These are phyloP conservation scores for Coreoperca whiteheadi DNA, from an alignment of 2,113 vertebrate species.

Conservation along the genomic window DNA sequence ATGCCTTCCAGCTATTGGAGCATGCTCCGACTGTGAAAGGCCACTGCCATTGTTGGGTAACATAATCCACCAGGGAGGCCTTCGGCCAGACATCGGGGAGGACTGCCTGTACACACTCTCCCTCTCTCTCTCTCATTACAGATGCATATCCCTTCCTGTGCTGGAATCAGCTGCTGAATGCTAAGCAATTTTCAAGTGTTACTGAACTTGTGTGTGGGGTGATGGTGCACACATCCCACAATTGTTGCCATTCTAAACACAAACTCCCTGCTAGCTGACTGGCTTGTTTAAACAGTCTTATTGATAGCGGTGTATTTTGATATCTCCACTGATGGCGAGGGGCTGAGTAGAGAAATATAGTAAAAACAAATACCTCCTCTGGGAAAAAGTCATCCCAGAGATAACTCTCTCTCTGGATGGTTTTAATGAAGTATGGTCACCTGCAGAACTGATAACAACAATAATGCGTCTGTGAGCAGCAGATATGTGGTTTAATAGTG, in stretches of 20 bases:
- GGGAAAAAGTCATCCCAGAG: constrained; percentile 23
- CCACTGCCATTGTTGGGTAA: constrained; percentile 76
- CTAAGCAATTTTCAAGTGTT: constrained; percentile 58
- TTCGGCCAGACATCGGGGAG: constrained; percentile 65
- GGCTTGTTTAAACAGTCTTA: constrained; percentile 33
- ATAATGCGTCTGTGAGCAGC: constrained; percentile 33
- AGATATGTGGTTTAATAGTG: constrained; percentile 56
- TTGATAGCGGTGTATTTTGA: constrained; percentile 26
- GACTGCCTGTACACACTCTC: constrained; percentile 51
- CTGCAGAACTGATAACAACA: constrained; percentile 31
- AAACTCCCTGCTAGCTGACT: constrained; percentile 19
- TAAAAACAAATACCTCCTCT: constrained; percentile 35
- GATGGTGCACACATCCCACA: constrained; percentile 22
- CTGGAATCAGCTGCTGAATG: constrained; percentile 64
- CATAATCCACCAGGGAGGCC: constrained; percentile 79
- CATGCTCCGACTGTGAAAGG: constrained; percentile 77
- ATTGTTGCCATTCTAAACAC: constrained; percentile 50
- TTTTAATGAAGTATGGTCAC: constrained; percentile 60
- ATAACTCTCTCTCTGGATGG: constrained; percentile 37
- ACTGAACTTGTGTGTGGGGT: constrained; percentile 28
- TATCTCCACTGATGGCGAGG: constrained; percentile 1
- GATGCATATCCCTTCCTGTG: constrained; percentile 61
- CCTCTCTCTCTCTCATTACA: constrained; percentile 26
- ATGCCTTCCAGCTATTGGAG: constrained; percentile 70
- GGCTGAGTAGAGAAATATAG: constrained; percentile 25